phyloP scores from a whole-genome alignment of 2,113 vertebrate species.

The Polypterus senegalus region DNA sequence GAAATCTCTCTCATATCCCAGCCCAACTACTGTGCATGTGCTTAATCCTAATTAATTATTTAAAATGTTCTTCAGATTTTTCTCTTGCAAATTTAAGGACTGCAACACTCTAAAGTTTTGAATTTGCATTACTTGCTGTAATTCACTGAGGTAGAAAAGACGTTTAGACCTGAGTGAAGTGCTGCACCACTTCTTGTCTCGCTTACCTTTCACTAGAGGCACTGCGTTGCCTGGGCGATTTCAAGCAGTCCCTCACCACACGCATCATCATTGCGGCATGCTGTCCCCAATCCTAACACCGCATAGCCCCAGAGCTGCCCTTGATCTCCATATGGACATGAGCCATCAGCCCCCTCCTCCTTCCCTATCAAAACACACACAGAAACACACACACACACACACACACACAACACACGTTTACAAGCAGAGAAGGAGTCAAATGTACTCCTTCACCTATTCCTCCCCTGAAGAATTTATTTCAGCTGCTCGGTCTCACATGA shows the following conservation, averaged over 20 bases:
- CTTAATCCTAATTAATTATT: too few relatives aligned
- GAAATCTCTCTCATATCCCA: too few relatives aligned
- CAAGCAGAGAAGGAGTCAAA: too few relatives aligned
- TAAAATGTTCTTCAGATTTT: too few relatives aligned
- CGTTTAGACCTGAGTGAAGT: too few relatives aligned
- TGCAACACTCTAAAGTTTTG: too few relatives aligned
- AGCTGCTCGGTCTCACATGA: not conserved
- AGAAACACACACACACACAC: too few relatives aligned
- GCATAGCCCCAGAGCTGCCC: not conserved
- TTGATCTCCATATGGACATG: not conserved
- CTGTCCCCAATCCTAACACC: slow-evolving; percentile 18
- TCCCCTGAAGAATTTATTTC: not conserved
- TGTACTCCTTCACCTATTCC: not conserved
- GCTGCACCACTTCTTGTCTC: slow-evolving; percentile 5
- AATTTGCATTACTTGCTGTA: too few relatives aligned
- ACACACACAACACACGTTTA: too few relatives aligned
- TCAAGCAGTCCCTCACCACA: slow-evolving; percentile 35
- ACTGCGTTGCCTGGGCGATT: slow-evolving; percentile 25
- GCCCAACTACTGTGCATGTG: too few relatives aligned
- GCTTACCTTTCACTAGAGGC: slow-evolving; percentile 26
- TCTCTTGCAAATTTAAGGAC: too few relatives aligned
- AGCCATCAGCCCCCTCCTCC: not conserved
- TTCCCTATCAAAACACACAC: not conserved
- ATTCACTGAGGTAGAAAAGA: too few relatives aligned
- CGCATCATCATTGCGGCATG: slow-evolving; percentile 24